Evolutionary conservation across 1,140 invertebrate genomes (phyloP), one percentile per base, ranked within the genome.

Genomic region (Bombyx mandarina): DNA sequence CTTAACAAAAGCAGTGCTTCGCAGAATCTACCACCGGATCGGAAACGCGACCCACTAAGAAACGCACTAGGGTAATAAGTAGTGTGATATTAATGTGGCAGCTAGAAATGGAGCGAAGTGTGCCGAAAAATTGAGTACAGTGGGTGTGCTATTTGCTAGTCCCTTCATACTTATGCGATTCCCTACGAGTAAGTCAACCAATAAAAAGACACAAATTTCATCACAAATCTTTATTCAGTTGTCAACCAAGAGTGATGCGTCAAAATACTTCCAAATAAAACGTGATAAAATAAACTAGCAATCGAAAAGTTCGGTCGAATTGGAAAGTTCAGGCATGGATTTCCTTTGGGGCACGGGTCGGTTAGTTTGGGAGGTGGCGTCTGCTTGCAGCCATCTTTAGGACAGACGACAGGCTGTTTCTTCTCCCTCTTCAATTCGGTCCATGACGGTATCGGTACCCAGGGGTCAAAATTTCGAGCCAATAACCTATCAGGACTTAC

Each of bases 401-500:
- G 77, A 54, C 68, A 75, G 1, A 69, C 63, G 5, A 77, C 58
- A 0, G 60, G 62, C 22, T 53, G 43, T 42, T 65, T 70, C 35
- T 65, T 46, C 1, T 68, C 62, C 44, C 71, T 67, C 26, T 73
- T 61, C 1, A 69, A 60, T 7, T 61, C 51, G 8, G 73, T 72
- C 73, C 73, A 81, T 1, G 75, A 79, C 0, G 80, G 80, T 52
- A 82, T 81, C 0, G 79, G 79, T 1, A 69, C 49, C 79, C 79
- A 82, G 1, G 79, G 79, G 2, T 76, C 71, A 47, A 62, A 80
- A 42, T 71, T 63, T 57, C 66, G 71, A 2, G 69, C 66, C 3
- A 60, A 59, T n/a, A 35, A 5, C 26, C 26, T 35, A 5, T 35
- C 4, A 35, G 26, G 2, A 35, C 26, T 35, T 35, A 5, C 26